Conservation (phyloP, 1,140 invertebrate species). For the Zaprionus ghesquierei region DNA sequence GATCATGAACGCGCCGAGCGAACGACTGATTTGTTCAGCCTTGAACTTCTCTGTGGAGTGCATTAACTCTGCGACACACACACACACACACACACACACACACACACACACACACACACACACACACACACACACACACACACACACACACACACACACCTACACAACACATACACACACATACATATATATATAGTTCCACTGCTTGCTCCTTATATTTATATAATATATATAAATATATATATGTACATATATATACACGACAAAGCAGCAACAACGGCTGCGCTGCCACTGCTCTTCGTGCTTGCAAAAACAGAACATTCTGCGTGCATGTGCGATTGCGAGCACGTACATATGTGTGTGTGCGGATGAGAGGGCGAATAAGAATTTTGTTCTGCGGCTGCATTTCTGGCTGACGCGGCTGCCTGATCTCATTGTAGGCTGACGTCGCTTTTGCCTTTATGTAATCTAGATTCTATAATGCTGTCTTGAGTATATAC, state of each 20-base stretch:
- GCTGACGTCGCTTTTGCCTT: constrained; percentile 30
- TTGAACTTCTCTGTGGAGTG: constrained; percentile 80
- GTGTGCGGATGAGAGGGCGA: constrained; percentile 18
- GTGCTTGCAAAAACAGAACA: constrained; percentile 51
- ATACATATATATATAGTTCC: no score
- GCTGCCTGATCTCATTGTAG: constrained; percentile 58
- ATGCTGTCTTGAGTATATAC: constrained; percentile 48
- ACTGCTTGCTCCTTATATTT: no score
- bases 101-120: no score
- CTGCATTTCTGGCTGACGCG: constrained; percentile 44
- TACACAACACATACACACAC: no score
- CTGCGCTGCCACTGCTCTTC: constrained; percentile 26
- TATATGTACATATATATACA: no score
- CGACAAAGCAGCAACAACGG: constrained; percentile 19
- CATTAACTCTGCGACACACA: constrained; percentile 72
- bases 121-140: no score
- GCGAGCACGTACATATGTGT: constrained; percentile 7
- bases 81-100: constrained; percentile 30
- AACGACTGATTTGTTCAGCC: constrained; percentile 81
- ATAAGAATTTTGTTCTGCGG: constrained; percentile 36
- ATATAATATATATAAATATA: no score
- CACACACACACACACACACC: constrained; percentile 17
- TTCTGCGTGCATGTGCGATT: constrained; percentile 20
- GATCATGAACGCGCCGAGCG: constrained; percentile 55
- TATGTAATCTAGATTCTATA: constrained; percentile 78